phyloP scores from a whole-genome alignment of 2,888 invertebrate species.

The Microplitis deprimator region DNA sequence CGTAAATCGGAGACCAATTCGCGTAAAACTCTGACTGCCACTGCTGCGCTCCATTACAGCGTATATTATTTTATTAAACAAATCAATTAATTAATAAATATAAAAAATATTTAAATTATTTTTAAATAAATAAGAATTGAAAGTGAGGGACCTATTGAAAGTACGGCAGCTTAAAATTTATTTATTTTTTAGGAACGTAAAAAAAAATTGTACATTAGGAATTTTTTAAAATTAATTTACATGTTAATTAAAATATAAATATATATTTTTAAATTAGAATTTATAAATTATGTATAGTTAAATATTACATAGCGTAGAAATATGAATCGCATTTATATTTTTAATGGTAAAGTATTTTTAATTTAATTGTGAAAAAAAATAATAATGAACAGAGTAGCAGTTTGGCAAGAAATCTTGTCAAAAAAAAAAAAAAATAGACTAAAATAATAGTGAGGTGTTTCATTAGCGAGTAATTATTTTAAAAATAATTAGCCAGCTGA shows the following conservation, averaged over 20 bases:
- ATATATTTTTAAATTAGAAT: too few relatives aligned
- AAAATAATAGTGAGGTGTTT: not conserved
- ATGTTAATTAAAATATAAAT: too few relatives aligned
- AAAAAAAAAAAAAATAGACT: conserved; percentile 1
- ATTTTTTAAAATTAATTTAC: not conserved
- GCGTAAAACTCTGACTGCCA: conserved; percentile 25
- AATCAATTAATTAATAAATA: not conserved
- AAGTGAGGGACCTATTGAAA: not conserved
- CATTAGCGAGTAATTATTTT: conserved; percentile 1
- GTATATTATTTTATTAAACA: conserved; percentile 11
- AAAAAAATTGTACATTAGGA: not conserved
- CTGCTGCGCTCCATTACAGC: conserved; percentile 31
- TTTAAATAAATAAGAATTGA: not conserved
- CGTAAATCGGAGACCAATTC: conserved; percentile 10
- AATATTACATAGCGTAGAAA: too few relatives aligned
- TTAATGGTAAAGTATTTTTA: not conserved
- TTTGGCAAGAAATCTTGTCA: not conserved
- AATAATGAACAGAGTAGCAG: not conserved
- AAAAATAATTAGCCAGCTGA: conserved; percentile 12
- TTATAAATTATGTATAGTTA: too few relatives aligned
- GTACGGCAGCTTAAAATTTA: not conserved
- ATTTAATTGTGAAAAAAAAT: not conserved
- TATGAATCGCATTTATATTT: not conserved
- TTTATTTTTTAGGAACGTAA: not conserved
- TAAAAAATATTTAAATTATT: not conserved